A percentile compares a stretch with the other conserved stretches of the same genome.
phyloP scores from a whole-genome alignment of 2,888 invertebrate genomes.

The Neelides folsomi region DNA sequence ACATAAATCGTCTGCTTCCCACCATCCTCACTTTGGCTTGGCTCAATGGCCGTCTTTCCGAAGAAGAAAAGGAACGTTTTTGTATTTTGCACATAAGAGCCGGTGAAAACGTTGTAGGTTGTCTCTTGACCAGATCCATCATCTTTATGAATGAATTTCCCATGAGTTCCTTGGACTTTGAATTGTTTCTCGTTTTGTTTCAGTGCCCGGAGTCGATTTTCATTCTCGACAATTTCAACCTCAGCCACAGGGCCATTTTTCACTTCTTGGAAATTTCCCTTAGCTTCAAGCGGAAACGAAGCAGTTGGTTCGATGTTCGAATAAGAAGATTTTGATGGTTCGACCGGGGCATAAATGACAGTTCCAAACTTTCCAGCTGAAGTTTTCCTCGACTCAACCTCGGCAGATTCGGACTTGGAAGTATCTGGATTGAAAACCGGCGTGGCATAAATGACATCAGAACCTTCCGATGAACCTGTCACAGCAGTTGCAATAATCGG shows the following conservation, averaged over 20 bases:
- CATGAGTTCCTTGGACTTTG: constrained; percentile 35
- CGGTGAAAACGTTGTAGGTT: constrained; percentile 36
- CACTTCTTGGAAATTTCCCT: constrained; percentile 15
- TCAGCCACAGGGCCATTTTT: constrained; percentile 14
- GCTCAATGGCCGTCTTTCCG: constrained; percentile 34
- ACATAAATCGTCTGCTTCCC: constrained; percentile 25
- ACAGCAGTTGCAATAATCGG: constrained; percentile 28
- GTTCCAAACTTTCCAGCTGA: constrained; percentile 1
- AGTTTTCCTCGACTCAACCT: background rate
- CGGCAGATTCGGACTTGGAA: background rate
- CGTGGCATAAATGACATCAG: constrained; percentile 19
- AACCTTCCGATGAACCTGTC: background rate
- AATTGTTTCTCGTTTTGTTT: constrained; percentile 29
- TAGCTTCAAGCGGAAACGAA: constrained; percentile 17
- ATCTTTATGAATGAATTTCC: constrained; percentile 33
- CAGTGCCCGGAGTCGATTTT: constrained; percentile 19
- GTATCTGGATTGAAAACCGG: constrained; percentile 13
- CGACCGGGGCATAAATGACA: background rate
- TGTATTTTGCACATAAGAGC: constrained; percentile 34
- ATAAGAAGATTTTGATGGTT: background rate
- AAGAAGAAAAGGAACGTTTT: constrained; percentile 36
- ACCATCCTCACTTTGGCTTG: constrained; percentile 3
- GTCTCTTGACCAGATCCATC: constrained; percentile 25
- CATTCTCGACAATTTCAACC: constrained; percentile 20
- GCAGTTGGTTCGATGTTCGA: background rate